A percentile compares a stretch with the other conserved stretches of the same genome.
Conservation (phyloP, 1,140 invertebrate species). For the Penaeus vannamei region DNA sequence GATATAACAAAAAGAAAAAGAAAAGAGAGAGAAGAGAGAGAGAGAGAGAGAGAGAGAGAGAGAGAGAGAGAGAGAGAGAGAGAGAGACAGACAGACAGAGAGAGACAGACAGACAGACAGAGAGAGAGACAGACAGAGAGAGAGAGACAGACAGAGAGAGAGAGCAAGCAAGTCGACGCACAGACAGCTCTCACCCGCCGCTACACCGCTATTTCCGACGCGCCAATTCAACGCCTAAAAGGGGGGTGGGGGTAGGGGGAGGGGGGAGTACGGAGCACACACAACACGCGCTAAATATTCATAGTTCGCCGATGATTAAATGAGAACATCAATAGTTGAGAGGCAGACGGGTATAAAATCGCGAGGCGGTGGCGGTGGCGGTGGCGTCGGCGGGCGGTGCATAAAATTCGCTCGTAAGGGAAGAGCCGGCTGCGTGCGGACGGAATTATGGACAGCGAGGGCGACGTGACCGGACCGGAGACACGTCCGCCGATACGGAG, state of each 20-base stretch:
- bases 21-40: not conserved
- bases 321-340: too few relatives aligned
- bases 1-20: not conserved
- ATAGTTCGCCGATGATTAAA: too few relatives aligned
- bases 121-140: constrained; percentile 34
- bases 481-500: not conserved
- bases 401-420: too few relatives aligned
- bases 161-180: not conserved
- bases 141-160: constrained; percentile 34
- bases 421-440: too few relatives aligned
- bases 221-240: not conserved
- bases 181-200: not conserved
- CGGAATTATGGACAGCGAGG: too few relatives aligned
- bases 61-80: constrained; percentile 30
- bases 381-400: too few relatives aligned
- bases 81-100: constrained; percentile 13
- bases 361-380: too few relatives aligned
- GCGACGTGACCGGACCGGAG: too few relatives aligned
- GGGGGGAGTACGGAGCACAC: not conserved
- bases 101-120: not conserved
- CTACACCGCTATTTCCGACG: not conserved
- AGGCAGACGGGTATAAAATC: too few relatives aligned
- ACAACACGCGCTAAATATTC: too few relatives aligned
- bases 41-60: constrained; percentile 24
- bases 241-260: not conserved